Conservation (phyloP, 92 coral and sea anemone genomes). For the Bergia puertoricense region DNA sequence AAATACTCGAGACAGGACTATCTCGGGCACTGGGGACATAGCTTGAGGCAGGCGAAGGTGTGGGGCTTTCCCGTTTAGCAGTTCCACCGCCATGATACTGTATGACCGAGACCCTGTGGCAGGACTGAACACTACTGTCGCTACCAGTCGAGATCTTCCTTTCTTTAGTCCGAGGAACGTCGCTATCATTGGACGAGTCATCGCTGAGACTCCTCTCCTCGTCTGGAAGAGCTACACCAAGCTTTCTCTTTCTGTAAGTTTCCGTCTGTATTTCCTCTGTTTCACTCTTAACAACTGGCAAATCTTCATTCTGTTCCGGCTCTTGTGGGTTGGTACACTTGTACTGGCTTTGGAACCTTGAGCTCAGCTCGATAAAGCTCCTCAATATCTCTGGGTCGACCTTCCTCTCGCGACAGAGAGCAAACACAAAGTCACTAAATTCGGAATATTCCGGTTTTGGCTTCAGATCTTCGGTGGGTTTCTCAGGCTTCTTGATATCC, state of each 20-base stretch:
- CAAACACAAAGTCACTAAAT: constrained; percentile 32
- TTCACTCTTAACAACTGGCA: constrained; percentile 1
- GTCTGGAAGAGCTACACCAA: neutral
- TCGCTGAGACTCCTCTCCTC: neutral
- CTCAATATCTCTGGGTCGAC: constrained; percentile 37
- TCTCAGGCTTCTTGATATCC: neutral
- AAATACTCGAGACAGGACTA: constrained; percentile 38
- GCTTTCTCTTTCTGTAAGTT: constrained; percentile 23
- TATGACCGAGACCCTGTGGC: constrained; percentile 85
- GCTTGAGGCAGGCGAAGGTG: constrained; percentile 40
- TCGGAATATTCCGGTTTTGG: neutral
- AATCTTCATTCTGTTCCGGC: neutral
- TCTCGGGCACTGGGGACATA: constrained; percentile 41
- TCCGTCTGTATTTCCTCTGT: neutral
- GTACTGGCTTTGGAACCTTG: constrained; percentile 22
- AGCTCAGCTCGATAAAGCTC: constrained; percentile 29
- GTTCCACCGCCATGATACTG: constrained; percentile 70
- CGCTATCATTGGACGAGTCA: neutral
- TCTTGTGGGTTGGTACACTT: neutral
- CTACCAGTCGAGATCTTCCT: constrained; percentile 31
- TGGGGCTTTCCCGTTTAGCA: constrained; percentile 29
- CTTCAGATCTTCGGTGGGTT: constrained; percentile 7
- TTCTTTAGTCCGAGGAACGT: constrained; percentile 2
- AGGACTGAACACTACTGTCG: constrained; percentile 34
- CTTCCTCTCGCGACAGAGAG: constrained; percentile 25